phyloP scores from a whole-genome alignment of 2,113 vertebrate species.

The Plotosus lineatus region DNA sequence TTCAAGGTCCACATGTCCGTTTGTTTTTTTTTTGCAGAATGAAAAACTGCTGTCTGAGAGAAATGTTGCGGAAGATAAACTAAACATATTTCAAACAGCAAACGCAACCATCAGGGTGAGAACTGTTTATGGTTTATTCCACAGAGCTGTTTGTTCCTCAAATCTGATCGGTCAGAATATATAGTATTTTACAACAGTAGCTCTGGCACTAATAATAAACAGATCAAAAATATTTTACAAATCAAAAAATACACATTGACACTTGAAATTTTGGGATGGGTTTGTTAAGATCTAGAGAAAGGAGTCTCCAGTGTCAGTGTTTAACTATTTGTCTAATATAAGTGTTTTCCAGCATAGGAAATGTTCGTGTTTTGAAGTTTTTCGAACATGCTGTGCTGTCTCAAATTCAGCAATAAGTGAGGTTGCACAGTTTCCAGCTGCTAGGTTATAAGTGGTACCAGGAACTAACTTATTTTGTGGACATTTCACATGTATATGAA shows the following conservation, averaged over 20 bases:
- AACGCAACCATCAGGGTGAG: constrained; percentile 68
- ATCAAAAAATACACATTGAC: neutral
- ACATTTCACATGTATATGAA: neutral
- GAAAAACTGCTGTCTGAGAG: constrained; percentile 69
- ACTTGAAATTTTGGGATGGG: neutral
- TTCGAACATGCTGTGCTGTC: neutral
- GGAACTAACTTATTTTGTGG: neutral
- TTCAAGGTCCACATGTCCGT: neutral
- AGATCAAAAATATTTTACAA: neutral
- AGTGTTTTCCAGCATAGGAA: neutral
- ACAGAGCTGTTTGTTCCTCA: neutral
- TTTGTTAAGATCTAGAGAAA: neutral
- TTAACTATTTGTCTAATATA: neutral
- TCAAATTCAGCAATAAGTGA: neutral
- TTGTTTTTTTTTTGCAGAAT: constrained; percentile 60
- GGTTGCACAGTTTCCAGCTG: neutral
- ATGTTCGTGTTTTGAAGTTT: neutral
- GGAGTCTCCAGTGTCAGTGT: neutral
- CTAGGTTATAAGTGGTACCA: neutral
- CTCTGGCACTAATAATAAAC: neutral
- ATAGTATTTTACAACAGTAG: neutral
- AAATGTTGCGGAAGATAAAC: constrained; percentile 61
- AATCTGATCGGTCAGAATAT: neutral
- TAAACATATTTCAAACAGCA: constrained; percentile 66
- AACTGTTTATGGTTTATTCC: too few species aligned